These are phyloP conservation scores for Agrilus cyanescens DNA, from an alignment of 2,888 invertebrate genomes.

Conservation along the genomic window DNA sequence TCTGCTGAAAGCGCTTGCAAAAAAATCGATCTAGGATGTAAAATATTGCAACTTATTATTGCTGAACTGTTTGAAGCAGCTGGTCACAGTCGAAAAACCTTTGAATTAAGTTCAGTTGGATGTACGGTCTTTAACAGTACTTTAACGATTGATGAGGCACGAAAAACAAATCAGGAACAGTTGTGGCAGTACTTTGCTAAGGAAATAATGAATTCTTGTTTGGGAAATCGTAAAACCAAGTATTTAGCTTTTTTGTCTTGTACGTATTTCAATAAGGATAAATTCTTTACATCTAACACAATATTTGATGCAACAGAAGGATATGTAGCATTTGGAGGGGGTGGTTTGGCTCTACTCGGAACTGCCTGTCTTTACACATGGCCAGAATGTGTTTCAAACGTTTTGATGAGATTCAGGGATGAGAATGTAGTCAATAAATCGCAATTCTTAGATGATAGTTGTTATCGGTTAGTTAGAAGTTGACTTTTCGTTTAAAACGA, in stretches of 20 bases:
- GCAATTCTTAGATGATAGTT: constrained; percentile 81
- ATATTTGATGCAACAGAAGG: constrained; percentile 59
- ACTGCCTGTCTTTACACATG: constrained; percentile 84
- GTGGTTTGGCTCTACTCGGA: constrained; percentile 84
- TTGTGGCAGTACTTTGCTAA: constrained; percentile 78
- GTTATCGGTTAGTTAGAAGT: constrained; percentile 47
- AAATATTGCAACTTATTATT: constrained; percentile 73
- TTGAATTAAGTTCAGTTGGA: constrained; percentile 60
- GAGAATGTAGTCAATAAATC: constrained; percentile 54
- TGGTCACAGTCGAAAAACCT: constrained; percentile 67
- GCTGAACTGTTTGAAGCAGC: constrained; percentile 78
- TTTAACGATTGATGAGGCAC: constrained; percentile 56
- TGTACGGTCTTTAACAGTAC: constrained; percentile 66
- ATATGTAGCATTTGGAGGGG: constrained; percentile 84
- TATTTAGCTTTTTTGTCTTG: constrained; percentile 84
- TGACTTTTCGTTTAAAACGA: constrained; percentile 3
- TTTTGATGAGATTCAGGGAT: constrained; percentile 48
- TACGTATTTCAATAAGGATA: constrained; percentile 59
- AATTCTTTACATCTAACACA: constrained; percentile 54
- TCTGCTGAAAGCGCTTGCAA: constrained; percentile 60
- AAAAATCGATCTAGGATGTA: constrained; percentile 63
- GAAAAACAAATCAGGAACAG: constrained; percentile 61
- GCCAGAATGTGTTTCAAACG: constrained; percentile 61
- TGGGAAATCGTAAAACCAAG: constrained; percentile 59
- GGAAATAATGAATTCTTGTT: constrained; percentile 63